Evolutionary conservation across 2,888 invertebrate genomes (phyloP), one percentile per base, ranked within the genome.

Genomic region (Drosophila antonietae): DNA sequence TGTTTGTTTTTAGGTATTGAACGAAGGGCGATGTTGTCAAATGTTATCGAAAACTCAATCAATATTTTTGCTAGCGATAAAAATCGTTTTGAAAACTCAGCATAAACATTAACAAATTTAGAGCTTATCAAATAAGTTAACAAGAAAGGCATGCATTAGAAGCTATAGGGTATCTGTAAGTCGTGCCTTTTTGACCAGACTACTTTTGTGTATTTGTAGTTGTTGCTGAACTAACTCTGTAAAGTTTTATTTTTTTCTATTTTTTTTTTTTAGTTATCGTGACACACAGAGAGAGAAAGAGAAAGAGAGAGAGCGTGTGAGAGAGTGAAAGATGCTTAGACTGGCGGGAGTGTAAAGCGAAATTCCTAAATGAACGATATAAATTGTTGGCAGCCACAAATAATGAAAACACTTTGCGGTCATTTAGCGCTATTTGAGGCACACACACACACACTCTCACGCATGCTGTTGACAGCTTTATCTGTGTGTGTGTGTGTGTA

Each of bases 361-460:
- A 89, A 90, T 91, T 91, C 87, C 90, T 88, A 91, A 90, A 90
- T 89, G 91, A 90, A 91, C 90, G 90, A 90, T 91, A 90, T 86
- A 90, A 90, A 90, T 91, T 89, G 90, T 85, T 88, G 90, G 83
- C 84, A 86, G 88, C 90, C 88, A 88, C 88, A 86, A 86, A 86
- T 86, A 86, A 86, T 86, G 88, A 86, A 86, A 86, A 86, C 85
- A 88, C 85, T 86, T 86, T 86, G 85, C 88, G 85, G 85, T 83
- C 84, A 88, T 85, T 85, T 88, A 85, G 84, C 84, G 84, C 85
- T 85, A 85, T 88, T 85, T 88, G 88, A 81, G 64, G 72, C 84
- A 60, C 71, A 67, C 80, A 65, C 73, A 60, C 59, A 57, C 43
- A 58, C 43, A 60, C 51, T 3, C 28, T 28, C 28, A 66, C 64